Evolutionary conservation across 2,888 invertebrate genomes (phyloP), one percentile per base, ranked within the genome.

Genomic region (Germaria angustata): DNA sequence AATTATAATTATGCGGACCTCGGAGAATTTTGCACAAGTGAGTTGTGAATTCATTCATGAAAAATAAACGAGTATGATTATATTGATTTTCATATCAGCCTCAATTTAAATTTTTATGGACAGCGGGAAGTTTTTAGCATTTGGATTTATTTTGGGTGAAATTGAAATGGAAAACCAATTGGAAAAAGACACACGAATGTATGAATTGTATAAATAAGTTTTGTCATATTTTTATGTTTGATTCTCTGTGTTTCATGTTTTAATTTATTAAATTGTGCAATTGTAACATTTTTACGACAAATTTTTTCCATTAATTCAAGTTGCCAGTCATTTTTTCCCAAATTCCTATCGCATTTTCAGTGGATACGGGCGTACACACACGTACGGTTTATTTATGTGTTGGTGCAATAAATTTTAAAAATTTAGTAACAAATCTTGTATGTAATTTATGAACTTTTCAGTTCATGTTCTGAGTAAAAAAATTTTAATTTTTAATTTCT

Each of bases 251-350:
- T 44, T 46, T 57, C 44, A 11, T 11, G n/a, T 53, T 34, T 34
- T 24, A 44, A 24, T 66, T 46, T 39, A 57, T 49, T 66, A 44
- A 66, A 65, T 66, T 34, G 17, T 39, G 41, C 76, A 59, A 44
- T 61, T 55, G 61, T 44, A 44, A 24, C 41, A 51, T 46, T 78
- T 78, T 69, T 69, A 77, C 53, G 22, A 9, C 32, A 11, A 39
- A 6, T 59, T 15, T 55, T 36, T 78, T 59, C n/a, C 5, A n/a
- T n/a, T n/a, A n/a, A n/a, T n/a, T n/a, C n/a, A n/a, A n/a, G n/a
- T n/a, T n/a, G n/a, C n/a, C n/a, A n/a, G n/a, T n/a, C n/a, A n/a
- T n/a, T n/a, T n/a, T n/a, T n/a, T n/a, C n/a, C n/a, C n/a, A n/a
- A n/a, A n/a, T n/a, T n/a, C n/a, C n/a, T n/a, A n/a, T n/a, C n/a